Base-by-base conservation (phyloP, 2,888 invertebrate genomes). In the Apomyelois bistriatella region DNA sequence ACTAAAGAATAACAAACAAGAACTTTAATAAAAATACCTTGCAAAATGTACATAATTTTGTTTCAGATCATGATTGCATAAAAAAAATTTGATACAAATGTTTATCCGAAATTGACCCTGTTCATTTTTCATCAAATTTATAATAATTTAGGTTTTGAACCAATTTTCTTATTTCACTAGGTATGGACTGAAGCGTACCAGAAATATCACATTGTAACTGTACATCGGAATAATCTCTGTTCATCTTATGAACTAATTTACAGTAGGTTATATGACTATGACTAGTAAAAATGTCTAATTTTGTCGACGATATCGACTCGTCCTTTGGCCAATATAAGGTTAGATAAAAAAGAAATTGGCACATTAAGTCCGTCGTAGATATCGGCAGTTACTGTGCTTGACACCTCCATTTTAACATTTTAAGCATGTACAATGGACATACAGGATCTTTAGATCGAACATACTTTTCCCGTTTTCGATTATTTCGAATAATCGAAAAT, bases 171-270 rank as follows among this genome's bases (percentile, higher is more conserved):
- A 75, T 41, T 63, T 32, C 9, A 61, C 72, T 78, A 78, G 6
- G 43, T 17, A 13, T 35, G 35, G 32, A 13, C 32, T 36, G 69
- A 65, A 58, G 52, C 58, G 62, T 59, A 65, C 72, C 70, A 72
- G 67, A 66, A 64, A 70, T 79, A 79, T 79, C 79, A 79, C 79
- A 79, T 68, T 68, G 40, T 28, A 60, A 59, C 58, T 58, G 59
- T 52, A 54, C 54, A 52, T 62, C 55, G 53, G 56, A 61, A 51
- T 62, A 62, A 64, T 61, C 56, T 64, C 61, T 57, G 62, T 65
- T 59, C 9, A 17, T 52, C 42, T 35, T 51, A 41, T 64, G 64
- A 63, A 65, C 60, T 62, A 59, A 61, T 16, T 65, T 51, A 58
- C 59, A 57, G 64, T 59, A 52, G 22, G 22, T 22, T 22, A 5